Conservation (phyloP, 2,888 invertebrate species). For the Zygothrica quintamaculata region DNA sequence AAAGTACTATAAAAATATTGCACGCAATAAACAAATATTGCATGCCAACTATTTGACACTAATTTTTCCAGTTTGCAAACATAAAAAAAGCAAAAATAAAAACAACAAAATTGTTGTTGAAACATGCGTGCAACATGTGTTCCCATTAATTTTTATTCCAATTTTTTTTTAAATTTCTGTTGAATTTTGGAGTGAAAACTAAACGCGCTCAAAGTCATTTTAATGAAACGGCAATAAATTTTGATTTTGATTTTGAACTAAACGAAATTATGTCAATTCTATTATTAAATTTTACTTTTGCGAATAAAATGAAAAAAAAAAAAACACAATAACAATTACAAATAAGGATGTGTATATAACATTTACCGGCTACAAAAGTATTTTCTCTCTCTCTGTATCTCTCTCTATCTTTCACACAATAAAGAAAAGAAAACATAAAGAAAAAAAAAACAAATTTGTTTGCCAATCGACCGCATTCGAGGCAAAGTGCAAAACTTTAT, state of each 20-base stretch:
- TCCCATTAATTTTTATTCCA: slow-evolving; percentile 32
- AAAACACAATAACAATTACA: slow-evolving; percentile 31
- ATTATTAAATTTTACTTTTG: slow-evolving; percentile 52
- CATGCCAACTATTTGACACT: slow-evolving; percentile 62
- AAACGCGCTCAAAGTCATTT: slow-evolving; percentile 62
- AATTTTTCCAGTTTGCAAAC: slow-evolving; percentile 52
- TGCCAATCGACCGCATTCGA: no score
- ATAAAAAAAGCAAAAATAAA: slow-evolving; percentile 38
- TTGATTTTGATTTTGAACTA: slow-evolving; percentile 54
- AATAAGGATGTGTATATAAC: slow-evolving; percentile 64
- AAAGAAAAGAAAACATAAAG: no score
- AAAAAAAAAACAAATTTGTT: no score
- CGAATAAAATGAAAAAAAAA: slow-evolving; percentile 12
- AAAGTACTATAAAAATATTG: slow-evolving; percentile 36
- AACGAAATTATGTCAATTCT: slow-evolving; percentile 77
- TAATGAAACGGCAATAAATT: slow-evolving; percentile 64
- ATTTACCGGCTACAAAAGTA: not conserved
- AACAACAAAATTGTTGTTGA: slow-evolving; percentile 19
- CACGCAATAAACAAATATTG: slow-evolving; percentile 41
- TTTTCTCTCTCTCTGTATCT: no score
- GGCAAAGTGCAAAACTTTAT: not conserved
- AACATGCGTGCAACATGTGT: slow-evolving; percentile 78
- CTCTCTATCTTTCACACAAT: no score
- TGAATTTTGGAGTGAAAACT: slow-evolving; percentile 42
- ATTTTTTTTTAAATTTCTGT: slow-evolving; percentile 28